Evolutionary conservation across 2,113 vertebrate species (phyloP), one percentile per base, ranked within the genome.

Genomic region (Leucopternis melanops): DNA sequence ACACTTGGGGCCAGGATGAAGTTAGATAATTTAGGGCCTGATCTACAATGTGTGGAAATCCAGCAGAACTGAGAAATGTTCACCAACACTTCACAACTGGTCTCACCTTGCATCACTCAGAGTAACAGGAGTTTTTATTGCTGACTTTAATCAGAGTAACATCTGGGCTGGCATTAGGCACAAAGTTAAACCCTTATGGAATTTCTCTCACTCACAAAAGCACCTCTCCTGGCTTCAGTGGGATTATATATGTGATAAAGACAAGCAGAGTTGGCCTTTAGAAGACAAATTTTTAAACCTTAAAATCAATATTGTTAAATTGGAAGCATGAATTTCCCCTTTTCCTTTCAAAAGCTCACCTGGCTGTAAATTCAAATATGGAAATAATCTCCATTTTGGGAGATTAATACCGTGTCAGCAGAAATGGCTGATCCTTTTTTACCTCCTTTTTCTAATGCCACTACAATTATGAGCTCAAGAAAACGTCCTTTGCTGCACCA

Each of bases 131-230:
- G 15, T 32, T 92, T 88, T 94, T 91, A 81, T 74, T 59, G 10
- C 47, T 88, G 72, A 34, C 38, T 94, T 86, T 71, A 94, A 83
- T 91, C 73, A 92, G n/a, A 86, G 57, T 27, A 95, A 81, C 75
- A 92, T 84, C 59, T 83, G 74, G 72, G 29, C 42, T 88, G 34
- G 34, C 16, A 65, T 69, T 82, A 88, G 45, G 26, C 29, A 77
- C 38, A 66, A 83, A 96, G 49, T 81, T 92, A 94, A 94, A 90
- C 11, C 50, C 7, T 0, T 54, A 20, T 57, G 83, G 44, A 65
- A 93, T 88, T 94, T 96, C 26, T 32, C 18, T 67, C 40, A 78
- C 18, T 84, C 55, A 47, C 29, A 74, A 62, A 4, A 88, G 4
- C 52, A 71, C 32, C 47, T 66, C 58, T 86, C 8, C 72, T 52